These are phyloP conservation scores for Camponotus fellah DNA, from an alignment of 2,888 invertebrate species.

Conservation along the genomic window DNA sequence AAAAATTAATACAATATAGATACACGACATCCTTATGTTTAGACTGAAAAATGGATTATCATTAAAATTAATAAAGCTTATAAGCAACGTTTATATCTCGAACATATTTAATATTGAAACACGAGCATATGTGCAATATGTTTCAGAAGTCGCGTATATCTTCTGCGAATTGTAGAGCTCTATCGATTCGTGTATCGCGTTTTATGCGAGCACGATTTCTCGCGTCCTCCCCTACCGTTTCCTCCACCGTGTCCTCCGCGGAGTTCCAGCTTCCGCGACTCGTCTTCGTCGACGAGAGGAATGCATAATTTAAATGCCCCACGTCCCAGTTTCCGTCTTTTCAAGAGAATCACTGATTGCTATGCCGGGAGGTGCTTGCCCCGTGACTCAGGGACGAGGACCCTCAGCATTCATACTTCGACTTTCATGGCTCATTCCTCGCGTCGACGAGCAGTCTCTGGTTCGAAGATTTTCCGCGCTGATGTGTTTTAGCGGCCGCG, in stretches of 20 bases:
- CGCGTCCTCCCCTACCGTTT: constrained; percentile 47
- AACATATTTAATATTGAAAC: constrained; percentile 6
- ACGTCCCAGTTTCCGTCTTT: constrained; percentile 78
- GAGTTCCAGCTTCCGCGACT: constrained; percentile 52
- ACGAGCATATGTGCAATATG: constrained; percentile 5
- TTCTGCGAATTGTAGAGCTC: constrained; percentile 5
- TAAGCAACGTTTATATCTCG: neutral
- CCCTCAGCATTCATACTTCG: constrained; percentile 76
- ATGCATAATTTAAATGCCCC: constrained; percentile 82
- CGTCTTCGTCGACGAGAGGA: constrained; percentile 65
- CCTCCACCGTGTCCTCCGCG: constrained; percentile 46
- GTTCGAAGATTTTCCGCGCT: constrained; percentile 67
- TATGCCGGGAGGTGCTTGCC: constrained; percentile 70
- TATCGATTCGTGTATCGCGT: constrained; percentile 65
- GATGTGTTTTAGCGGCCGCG: neutral
- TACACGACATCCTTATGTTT: neutral
- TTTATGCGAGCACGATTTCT: constrained; percentile 70
- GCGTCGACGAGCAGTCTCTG: constrained; percentile 25
- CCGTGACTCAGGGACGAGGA: constrained; percentile 70
- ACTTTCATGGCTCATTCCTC: constrained; percentile 61
- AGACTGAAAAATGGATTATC: neutral
- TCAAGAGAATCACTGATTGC: constrained; percentile 77
- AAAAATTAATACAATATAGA: neutral
- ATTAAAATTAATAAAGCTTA: neutral
- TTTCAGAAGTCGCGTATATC: neutral